Evolutionary conservation across 2,888 invertebrate species (phyloP).

Genomic region (Stenichneumon culpator): DNA sequence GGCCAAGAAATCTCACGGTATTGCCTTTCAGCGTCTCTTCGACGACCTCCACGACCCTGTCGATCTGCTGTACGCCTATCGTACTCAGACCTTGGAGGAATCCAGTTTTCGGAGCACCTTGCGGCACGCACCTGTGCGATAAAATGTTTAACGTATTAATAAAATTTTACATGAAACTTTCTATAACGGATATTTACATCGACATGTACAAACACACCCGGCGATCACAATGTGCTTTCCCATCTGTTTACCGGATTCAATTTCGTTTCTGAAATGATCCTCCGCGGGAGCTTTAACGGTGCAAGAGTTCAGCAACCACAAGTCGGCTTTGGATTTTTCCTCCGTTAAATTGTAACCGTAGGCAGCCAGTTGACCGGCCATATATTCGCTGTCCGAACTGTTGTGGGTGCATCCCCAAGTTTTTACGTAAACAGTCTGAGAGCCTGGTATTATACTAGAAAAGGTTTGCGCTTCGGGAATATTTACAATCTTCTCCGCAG

Average conservation of each 20-base stretch:
- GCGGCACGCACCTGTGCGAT: slow-evolving; percentile 92
- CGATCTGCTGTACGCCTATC: slow-evolving; percentile 99
- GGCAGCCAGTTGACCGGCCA: slow-evolving; percentile 97
- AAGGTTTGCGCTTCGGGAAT: slow-evolving; percentile 72
- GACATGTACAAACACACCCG: slow-evolving; percentile 86
- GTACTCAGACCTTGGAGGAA: slow-evolving; percentile 93
- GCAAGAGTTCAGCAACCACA: slow-evolving; percentile 99
- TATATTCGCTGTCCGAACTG: slow-evolving; percentile 98
- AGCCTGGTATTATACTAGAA: slow-evolving; percentile 88
- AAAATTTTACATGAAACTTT: background rate
- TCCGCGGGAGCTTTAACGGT: slow-evolving; percentile 99
- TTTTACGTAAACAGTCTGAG: slow-evolving; percentile 89
- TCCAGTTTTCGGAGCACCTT: slow-evolving; percentile 93
- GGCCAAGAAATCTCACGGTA: slow-evolving; percentile 92
- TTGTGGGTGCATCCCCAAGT: slow-evolving; percentile 99
- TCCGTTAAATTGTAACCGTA: slow-evolving; percentile 95
- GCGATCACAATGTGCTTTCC: slow-evolving; percentile 97
- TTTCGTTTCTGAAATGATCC: slow-evolving; percentile 97
- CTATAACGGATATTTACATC: background rate
- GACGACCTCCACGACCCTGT: slow-evolving; percentile 98
- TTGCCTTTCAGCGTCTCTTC: slow-evolving; percentile 98
- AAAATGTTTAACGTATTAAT: background rate
- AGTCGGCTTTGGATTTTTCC: slow-evolving; percentile 92
- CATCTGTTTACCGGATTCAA: slow-evolving; percentile 90
- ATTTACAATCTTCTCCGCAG: slow-evolving; percentile 61